These are phyloP conservation scores for Cosmia pyralina DNA, from an alignment of 2,888 invertebrate species.

Conservation along the genomic window DNA sequence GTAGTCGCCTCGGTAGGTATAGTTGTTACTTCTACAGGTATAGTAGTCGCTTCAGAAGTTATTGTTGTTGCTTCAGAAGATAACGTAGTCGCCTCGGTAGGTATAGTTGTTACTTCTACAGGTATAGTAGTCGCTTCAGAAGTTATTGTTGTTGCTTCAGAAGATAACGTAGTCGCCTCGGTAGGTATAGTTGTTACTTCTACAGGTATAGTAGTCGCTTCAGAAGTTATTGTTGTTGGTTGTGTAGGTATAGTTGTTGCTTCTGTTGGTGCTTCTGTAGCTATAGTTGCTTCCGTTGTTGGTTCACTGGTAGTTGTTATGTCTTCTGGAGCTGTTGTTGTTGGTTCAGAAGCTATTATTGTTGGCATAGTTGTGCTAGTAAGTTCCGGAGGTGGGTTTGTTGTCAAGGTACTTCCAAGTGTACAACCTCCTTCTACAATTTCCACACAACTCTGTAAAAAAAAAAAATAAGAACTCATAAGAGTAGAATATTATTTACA, in stretches of 20 bases:
- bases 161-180: neutral
- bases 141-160: neutral
- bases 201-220: too few species aligned
- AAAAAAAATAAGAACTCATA: neutral
- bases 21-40: neutral
- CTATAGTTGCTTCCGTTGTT: neutral
- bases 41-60: neutral
- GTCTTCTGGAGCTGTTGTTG: slow-evolving; percentile 11
- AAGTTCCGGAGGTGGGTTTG: neutral
- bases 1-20: neutral
- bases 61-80: neutral
- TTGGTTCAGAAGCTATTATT: neutral
- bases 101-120: neutral
- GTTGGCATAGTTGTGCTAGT: slow-evolving; percentile 5
- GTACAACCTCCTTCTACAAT: slow-evolving; percentile 65
- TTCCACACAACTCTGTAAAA: slow-evolving; percentile 31
- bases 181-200: neutral
- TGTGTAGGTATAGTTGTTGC: neutral
- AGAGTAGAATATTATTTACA: neutral
- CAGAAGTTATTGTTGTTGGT: neutral
- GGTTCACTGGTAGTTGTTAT: neutral
- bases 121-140: neutral
- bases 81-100: neutral
- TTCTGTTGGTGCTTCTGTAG: neutral
- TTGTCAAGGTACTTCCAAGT: slow-evolving; percentile 1